Base-by-base conservation (phyloP, 35 echinoderm and acorn worm species). In the Chiridota heheva region DNA sequence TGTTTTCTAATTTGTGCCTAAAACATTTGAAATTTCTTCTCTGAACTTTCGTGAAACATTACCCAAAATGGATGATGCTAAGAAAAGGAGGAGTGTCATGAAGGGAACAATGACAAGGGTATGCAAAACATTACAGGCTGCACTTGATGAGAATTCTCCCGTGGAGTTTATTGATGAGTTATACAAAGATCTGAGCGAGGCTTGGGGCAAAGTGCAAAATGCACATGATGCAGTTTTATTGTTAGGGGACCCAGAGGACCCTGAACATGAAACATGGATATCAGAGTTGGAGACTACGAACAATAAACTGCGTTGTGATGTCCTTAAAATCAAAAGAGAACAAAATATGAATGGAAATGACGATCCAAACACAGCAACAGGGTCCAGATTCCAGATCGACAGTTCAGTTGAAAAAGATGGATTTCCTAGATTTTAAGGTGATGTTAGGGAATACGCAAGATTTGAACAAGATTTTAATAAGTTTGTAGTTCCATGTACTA, bases 381-480 rank as follows among this genome's bases (percentile, higher is more conserved):
- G 44, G 31, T 44, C n/a, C 60, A 35, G 74, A 68, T 8, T 5
- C 4, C 16, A 47, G 37, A 18, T 17, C 61, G 30, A 42, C 78
- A 31, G 3, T 82, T 13, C 78, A 82, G 4, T 16, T 82, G 6
- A 63, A 82, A 44, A 69, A 82, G 62, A 82, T 82, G 78, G 39
- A 63, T 2, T 47, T 82, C 78, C 77, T 22, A 29, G 29, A 13
- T 80, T 80, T 37, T 51, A 80, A 3, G 74, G 74, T 33, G 74
- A 78, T 49, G 26, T 78, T 13, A 25, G 74, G 28, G 13, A 27
- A 20, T 80, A 69, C 32, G n/a, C 80, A 1, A 69, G 62, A 70
- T 82, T 82, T 45, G 42, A 66, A 31, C 25, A 65, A 35, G 63
- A 69, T 47, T 83, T 83, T 44, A 82, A 82, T 22, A 82, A 82